A percentile compares a stretch with the other conserved stretches of the same genome.
These are phyloP conservation scores for Acrocyrtus sp. DNA, from an alignment of 2,888 invertebrate species.

Conservation along the genomic window DNA sequence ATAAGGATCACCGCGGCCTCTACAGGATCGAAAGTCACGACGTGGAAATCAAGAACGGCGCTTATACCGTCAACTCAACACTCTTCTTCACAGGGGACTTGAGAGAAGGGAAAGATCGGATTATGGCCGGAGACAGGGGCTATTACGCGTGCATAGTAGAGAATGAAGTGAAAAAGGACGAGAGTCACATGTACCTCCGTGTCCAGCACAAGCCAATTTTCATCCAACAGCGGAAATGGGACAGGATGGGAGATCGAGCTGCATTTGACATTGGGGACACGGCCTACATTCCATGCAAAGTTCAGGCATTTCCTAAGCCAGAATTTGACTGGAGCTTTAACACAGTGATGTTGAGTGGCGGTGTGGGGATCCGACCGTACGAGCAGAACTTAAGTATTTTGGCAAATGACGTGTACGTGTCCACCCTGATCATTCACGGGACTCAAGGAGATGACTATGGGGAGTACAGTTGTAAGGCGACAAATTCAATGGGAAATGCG, in stretches of 20 bases:
- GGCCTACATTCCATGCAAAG: constrained; percentile 87
- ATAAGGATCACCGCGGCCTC: constrained; percentile 70
- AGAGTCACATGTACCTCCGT: constrained; percentile 88
- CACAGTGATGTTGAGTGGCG: constrained; percentile 53
- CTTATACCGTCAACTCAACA: constrained; percentile 84
- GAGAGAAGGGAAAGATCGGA: constrained; percentile 66
- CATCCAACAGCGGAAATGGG: constrained; percentile 82
- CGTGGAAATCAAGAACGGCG: constrained; percentile 80
- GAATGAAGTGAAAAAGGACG: constrained; percentile 88
- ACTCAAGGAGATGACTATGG: constrained; percentile 88
- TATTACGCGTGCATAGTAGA: constrained; percentile 88
- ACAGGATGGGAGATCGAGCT: constrained; percentile 68
- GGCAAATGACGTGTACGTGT: constrained; percentile 86
- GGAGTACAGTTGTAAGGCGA: constrained; percentile 88
- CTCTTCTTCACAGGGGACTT: constrained; percentile 83
- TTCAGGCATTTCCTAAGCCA: constrained; percentile 91
- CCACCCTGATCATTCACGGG: constrained; percentile 78
- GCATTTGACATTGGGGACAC: constrained; percentile 86
- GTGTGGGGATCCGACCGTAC: constrained; percentile 68
- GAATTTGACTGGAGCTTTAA: constrained; percentile 93
- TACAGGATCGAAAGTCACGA: constrained; percentile 85
- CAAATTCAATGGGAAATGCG: constrained; percentile 80
- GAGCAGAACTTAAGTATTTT: constrained; percentile 84
- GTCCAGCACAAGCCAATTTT: constrained; percentile 92
- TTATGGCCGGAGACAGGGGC: constrained; percentile 79